Conservation (phyloP, 2,888 invertebrate genomes). For the Leptopterna dolabrata region DNA sequence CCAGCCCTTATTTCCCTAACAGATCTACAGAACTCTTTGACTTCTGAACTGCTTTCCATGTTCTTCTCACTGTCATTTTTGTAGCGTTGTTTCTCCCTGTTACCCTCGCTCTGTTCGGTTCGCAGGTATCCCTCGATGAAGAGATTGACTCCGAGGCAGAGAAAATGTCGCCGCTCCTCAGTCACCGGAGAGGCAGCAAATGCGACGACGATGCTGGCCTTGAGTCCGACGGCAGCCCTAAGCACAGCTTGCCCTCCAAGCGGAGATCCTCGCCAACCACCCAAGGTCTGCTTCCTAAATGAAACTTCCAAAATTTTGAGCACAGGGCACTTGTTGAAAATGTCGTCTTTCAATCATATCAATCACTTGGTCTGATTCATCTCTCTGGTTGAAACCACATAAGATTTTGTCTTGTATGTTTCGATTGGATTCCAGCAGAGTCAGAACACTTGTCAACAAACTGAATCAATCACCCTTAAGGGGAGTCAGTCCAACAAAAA, state of each 20-base stretch:
- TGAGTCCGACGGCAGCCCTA: slow-evolving; percentile 48
- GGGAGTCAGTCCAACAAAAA: too few relatives aligned
- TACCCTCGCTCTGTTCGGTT: background rate
- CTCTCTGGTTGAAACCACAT: too few relatives aligned
- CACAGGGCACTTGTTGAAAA: background rate
- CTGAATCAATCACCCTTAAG: too few relatives aligned
- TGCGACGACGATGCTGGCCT: slow-evolving; percentile 66
- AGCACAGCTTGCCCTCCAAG: slow-evolving; percentile 48
- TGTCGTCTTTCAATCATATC: background rate
- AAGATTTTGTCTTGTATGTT: too few relatives aligned
- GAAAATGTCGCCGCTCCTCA: slow-evolving; percentile 80
- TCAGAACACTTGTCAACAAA: too few relatives aligned
- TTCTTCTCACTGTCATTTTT: too few relatives aligned
- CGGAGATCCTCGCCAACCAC: slow-evolving; percentile 49
- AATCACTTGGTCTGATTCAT: background rate
- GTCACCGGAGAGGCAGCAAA: slow-evolving; percentile 55
- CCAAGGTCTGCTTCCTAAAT: slow-evolving; percentile 57
- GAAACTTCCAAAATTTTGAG: slow-evolving; percentile 1
- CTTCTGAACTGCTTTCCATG: too few relatives aligned
- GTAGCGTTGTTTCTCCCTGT: too few relatives aligned
- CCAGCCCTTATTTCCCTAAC: too few relatives aligned
- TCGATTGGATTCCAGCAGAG: too few relatives aligned
- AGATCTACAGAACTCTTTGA: too few relatives aligned
- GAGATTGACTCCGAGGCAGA: slow-evolving; percentile 88
- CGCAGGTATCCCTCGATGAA: slow-evolving; percentile 70